These are phyloP conservation scores for Phalacrocorax pelagicus DNA, from an alignment of 2,113 vertebrate species.

Conservation along the genomic window DNA sequence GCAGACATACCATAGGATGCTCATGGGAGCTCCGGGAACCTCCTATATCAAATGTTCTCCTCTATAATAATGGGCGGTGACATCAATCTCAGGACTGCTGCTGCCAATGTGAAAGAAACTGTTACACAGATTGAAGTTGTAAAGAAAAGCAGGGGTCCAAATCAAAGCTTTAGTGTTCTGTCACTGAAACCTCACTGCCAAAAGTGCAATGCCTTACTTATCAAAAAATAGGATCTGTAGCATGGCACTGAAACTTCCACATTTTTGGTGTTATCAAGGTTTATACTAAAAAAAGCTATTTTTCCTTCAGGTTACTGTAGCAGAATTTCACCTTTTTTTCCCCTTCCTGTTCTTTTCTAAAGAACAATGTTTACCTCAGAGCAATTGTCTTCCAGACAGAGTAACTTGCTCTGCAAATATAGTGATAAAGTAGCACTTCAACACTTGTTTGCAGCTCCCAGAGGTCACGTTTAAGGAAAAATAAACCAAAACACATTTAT, in stretches of 20 bases:
- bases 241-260: conserved; percentile 49
- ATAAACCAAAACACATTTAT: not conserved
- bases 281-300: conserved; percentile 40
- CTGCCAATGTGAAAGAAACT: conserved; percentile 68
- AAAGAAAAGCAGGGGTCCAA: conserved; percentile 66
- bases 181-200: conserved; percentile 51
- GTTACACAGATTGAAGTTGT: conserved; percentile 62
- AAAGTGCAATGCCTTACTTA: conserved; percentile 63
- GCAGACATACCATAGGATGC: conserved; percentile 60
- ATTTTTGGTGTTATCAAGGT: conserved; percentile 47
- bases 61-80: conserved; percentile 58
- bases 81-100: conserved; percentile 59
- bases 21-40: conserved; percentile 52
- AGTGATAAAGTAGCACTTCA: not conserved
- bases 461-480: not conserved
- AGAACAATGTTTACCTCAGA: conserved; percentile 23
- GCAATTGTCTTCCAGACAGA: not conserved
- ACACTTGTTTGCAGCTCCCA: not conserved
- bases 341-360: not conserved
- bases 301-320: conserved; percentile 21
- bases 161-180: conserved; percentile 54
- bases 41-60: conserved; percentile 68
- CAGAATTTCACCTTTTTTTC: not conserved
- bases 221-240: conserved; percentile 68
- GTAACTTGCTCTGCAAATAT: not conserved